phyloP scores from a whole-genome alignment of 2,113 vertebrate genomes.

The Pygoscelis adeliae region DNA sequence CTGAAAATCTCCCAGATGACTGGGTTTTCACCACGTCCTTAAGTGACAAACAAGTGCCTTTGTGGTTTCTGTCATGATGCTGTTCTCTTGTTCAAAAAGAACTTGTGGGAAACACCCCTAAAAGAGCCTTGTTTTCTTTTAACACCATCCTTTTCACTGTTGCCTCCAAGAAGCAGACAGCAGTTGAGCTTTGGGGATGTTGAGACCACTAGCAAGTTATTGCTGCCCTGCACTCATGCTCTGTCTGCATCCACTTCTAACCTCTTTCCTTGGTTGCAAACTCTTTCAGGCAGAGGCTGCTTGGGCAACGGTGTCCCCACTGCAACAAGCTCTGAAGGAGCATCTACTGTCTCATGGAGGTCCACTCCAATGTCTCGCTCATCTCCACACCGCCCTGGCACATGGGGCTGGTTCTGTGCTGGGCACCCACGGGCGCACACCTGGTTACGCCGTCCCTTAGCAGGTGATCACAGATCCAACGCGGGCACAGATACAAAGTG shows the following conservation, averaged over 20 bases:
- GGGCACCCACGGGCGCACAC: accelerated
- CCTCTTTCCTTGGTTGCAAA: neutral
- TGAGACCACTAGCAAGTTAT: neutral
- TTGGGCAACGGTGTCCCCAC: neutral
- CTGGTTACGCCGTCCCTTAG: neutral
- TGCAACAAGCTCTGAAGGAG: neutral
- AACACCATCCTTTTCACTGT: neutral
- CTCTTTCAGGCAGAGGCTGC: neutral
- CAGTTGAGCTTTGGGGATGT: neutral
- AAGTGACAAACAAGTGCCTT: neutral
- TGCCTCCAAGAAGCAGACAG: neutral
- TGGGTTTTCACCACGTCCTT: neutral
- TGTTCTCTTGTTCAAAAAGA: neutral
- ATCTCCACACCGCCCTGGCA: accelerated
- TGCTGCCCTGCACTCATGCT: neutral
- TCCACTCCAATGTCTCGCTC: accelerated
- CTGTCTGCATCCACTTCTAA: neutral
- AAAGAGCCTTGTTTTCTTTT: neutral
- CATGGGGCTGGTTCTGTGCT: neutral
- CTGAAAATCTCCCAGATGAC: neutral
- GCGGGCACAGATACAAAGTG: accelerated
- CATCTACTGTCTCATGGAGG: neutral
- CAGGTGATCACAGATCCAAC: neutral
- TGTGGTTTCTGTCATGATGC: neutral
- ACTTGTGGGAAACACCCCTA: neutral